Evolutionary conservation across 2,113 vertebrate species (phyloP).

Genomic region (Ptyas mucosa): DNA sequence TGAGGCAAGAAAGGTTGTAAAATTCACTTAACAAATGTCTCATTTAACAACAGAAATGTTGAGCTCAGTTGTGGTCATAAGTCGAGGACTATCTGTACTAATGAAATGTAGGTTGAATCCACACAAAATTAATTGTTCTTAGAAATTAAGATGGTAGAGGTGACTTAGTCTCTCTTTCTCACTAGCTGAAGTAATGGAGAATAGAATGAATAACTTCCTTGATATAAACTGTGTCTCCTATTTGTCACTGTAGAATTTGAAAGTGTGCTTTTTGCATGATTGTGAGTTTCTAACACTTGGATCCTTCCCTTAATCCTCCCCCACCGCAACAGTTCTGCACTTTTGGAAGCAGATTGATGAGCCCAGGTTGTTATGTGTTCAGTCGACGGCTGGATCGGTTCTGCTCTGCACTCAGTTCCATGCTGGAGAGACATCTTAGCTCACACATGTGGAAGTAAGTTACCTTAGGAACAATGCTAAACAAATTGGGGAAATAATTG

Average conservation of each 20-base stretch:
- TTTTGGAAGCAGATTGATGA: conserved; percentile 83
- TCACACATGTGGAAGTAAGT: conserved; percentile 90
- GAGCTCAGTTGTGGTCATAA: too few species aligned
- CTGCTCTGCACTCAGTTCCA: conserved; percentile 85
- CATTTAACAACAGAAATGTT: too few species aligned
- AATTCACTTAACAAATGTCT: too few species aligned
- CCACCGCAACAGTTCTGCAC: conserved; percentile 77
- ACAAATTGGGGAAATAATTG: background rate
- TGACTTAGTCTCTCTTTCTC: background rate
- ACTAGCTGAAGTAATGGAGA: background rate
- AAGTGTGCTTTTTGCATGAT: background rate
- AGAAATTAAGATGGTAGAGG: background rate
- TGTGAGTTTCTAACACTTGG: background rate
- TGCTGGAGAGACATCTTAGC: conserved; percentile 88
- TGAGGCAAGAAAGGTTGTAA: too few species aligned
- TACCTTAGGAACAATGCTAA: background rate
- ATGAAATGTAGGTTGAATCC: background rate
- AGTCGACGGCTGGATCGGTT: conserved; percentile 86
- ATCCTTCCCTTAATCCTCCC: background rate
- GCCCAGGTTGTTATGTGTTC: conserved; percentile 85
- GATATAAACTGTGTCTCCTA: background rate
- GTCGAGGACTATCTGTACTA: background rate
- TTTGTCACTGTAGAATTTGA: background rate
- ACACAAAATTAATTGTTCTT: background rate
- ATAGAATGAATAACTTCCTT: too few species aligned